Evolutionary conservation across 2,113 vertebrate species (phyloP).

Genomic region (Todiramphus saurophagus): DNA sequence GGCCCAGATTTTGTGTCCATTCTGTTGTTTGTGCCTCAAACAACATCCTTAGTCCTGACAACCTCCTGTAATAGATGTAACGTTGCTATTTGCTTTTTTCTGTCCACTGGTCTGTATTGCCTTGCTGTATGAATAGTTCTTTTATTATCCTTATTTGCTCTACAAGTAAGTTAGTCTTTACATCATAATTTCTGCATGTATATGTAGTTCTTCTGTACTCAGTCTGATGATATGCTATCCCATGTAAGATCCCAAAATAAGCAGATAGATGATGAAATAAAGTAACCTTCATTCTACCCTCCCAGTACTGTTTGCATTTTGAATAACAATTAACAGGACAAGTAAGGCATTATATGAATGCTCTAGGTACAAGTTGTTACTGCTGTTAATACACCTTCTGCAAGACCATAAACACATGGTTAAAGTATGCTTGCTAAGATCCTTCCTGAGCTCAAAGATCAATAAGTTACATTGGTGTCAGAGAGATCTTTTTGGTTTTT

Average conservation of each 20-base stretch:
- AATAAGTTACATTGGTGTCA: background rate
- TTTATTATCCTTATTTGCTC: background rate
- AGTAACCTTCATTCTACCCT: conserved; percentile 9
- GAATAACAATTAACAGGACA: conserved; percentile 48
- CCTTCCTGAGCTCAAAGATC: conserved; percentile 14
- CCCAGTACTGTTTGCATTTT: background rate
- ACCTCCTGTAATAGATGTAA: background rate
- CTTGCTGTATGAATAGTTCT: background rate
- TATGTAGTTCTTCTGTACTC: background rate
- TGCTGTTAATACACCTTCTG: background rate
- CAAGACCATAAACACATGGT: background rate
- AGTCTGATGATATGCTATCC: background rate
- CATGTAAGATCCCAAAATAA: background rate
- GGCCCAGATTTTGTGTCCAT: background rate
- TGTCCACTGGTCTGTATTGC: background rate
- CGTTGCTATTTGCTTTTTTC: background rate
- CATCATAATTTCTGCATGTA: background rate
- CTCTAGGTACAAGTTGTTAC: background rate
- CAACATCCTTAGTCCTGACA: background rate
- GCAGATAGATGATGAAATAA: background rate
- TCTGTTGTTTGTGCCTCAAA: background rate
- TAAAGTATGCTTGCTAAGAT: conserved; percentile 11
- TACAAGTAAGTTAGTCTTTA: background rate
- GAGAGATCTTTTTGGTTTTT: background rate
- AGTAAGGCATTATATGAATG: conserved; percentile 34